Base-by-base conservation (phyloP, 2,113 vertebrate genomes). In the Charina bottae region DNA sequence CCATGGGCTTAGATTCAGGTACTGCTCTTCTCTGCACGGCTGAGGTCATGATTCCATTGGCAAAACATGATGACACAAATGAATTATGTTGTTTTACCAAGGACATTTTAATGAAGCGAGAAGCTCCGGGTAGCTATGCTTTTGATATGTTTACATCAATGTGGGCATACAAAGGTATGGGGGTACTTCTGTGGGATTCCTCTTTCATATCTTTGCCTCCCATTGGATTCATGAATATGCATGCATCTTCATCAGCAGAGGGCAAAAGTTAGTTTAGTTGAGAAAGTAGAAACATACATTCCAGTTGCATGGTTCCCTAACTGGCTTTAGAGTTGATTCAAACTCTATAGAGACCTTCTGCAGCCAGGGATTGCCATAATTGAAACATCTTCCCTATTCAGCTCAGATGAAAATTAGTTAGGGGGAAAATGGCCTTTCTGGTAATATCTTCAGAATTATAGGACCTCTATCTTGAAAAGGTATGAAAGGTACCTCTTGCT, bases 1-100 rank as follows among this genome's bases (percentile, higher is more conserved):
- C 56, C 92, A 83, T 28, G 93, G 89, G 92, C 95, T 96, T 89
- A 55, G 85, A 23, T 92, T 94, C 3, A 42, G 91, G 92, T 55
- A 3, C 37, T 2, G 0, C 85, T 93, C 91, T 89, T 95, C 88
- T 95, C 83, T 23, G 5, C 92, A 58, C 85, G 85, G 94, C n/a
- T 9, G 68, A 90, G 58, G 4, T 0, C 26, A 37, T 19, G 88
- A n/a, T 89, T 64, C 33, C 89, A 84, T 87, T 60, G 15, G 13
- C 53, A 72, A 84, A 94, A 88, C 83, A 9, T 2, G 1, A 0
- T 3, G 93, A 60, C 28, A 1, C 0, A 2, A 0, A 64, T 0
- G 72, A 84, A 78, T 85, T 86, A n/a, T 55, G 4, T 86, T 91
- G 64, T 94, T 90, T 15, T 42, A 9, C 8, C n/a, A 24, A 89